These are phyloP conservation scores for Tyria jacobaeae DNA, from an alignment of 2,888 invertebrate species.

Conservation along the genomic window DNA sequence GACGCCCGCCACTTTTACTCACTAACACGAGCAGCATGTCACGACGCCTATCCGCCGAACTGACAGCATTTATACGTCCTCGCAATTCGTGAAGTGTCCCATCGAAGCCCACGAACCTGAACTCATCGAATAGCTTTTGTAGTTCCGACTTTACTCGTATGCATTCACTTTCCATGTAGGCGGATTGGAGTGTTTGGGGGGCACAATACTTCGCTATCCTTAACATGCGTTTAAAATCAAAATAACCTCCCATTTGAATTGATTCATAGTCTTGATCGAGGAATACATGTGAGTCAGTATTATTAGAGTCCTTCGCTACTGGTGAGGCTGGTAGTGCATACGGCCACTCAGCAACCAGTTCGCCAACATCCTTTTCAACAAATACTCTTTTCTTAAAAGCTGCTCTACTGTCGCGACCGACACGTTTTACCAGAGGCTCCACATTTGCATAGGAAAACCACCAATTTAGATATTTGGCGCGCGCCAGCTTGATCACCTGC, in stretches of 20 bases:
- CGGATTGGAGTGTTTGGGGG: too few species aligned
- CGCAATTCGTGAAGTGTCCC: background rate
- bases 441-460: constrained; percentile 63
- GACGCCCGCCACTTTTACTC: too few species aligned
- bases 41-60: too few species aligned
- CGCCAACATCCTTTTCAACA: constrained; percentile 58
- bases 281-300: constrained; percentile 6
- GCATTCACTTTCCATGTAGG: too few species aligned
- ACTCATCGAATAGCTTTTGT: constrained; percentile 66
- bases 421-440: constrained; percentile 62
- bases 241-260: too few species aligned
- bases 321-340: constrained; percentile 48
- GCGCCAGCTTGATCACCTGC: constrained; percentile 57
- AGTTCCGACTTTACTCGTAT: constrained; percentile 51
- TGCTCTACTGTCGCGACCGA: constrained; percentile 52
- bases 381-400: constrained; percentile 63
- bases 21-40: too few species aligned
- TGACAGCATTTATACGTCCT: too few species aligned
- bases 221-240: too few species aligned
- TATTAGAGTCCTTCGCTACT: constrained; percentile 3
- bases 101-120: constrained; percentile 64
- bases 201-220: too few species aligned
- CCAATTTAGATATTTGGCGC: constrained; percentile 57
- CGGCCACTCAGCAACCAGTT: constrained; percentile 54
- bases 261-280: constrained; percentile 13